Conservation (phyloP, 64 coral and sea anemone genomes). For the Platygyra sinensis region DNA sequence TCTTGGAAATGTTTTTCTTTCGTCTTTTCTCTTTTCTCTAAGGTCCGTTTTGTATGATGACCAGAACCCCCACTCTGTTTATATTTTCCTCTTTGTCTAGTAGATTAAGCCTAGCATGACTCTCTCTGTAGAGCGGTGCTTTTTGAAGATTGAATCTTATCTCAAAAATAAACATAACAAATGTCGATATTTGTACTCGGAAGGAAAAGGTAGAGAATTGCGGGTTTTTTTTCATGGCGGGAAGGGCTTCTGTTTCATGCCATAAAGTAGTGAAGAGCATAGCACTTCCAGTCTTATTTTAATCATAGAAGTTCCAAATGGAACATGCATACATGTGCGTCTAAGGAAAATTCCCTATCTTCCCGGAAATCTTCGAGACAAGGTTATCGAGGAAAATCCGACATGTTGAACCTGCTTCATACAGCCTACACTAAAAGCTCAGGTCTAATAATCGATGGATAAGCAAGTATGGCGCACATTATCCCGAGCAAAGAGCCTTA, state of each 20-base stretch:
- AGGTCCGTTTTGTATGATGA: constrained; percentile 17
- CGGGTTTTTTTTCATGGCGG: neutral
- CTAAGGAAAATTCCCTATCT: neutral
- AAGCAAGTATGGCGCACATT: neutral
- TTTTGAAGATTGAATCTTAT: constrained; percentile 44
- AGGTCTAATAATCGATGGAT: neutral
- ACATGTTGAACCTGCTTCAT: neutral
- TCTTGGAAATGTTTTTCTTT: constrained; percentile 2
- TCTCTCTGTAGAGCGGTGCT: neutral
- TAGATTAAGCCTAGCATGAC: constrained; percentile 6
- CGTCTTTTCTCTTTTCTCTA: neutral
- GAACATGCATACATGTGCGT: neutral
- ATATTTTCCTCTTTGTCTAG: neutral
- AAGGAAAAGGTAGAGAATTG: neutral
- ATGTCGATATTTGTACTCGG: neutral
- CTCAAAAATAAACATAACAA: constrained; percentile 35
- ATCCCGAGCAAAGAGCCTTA: constrained; percentile 22
- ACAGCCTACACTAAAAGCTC: neutral
- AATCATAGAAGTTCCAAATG: neutral
- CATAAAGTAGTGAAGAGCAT: neutral
- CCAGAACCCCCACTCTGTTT: neutral
- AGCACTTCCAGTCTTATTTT: neutral
- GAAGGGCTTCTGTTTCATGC: neutral
- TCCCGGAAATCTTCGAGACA: neutral
- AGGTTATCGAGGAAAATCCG: neutral